phyloP scores from a whole-genome alignment of 2,113 vertebrate genomes.

The Vulpes vulpes region DNA sequence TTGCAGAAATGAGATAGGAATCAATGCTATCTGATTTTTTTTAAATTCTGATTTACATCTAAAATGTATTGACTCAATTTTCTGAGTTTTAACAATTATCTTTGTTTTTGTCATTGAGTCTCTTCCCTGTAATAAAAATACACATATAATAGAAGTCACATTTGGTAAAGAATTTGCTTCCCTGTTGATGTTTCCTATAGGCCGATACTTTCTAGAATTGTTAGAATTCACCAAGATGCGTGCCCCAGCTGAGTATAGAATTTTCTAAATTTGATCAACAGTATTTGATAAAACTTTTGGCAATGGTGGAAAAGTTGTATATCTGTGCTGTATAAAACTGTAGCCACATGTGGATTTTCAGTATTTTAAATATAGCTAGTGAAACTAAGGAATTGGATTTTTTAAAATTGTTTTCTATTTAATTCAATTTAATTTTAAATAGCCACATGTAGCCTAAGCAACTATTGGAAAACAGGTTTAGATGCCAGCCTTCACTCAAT shows the following conservation, averaged over 20 bases:
- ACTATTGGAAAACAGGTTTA: neutral
- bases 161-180: neutral
- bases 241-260: neutral
- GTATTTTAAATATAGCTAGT: neutral
- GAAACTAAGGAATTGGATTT: neutral
- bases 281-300: neutral
- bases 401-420: neutral
- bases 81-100: neutral
- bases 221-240: neutral
- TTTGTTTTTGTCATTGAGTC: neutral
- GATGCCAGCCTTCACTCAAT: neutral
- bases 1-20: slow-evolving; percentile 26
- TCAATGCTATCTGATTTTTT: neutral
- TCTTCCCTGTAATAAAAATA: neutral
- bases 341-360: neutral
- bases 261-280: neutral
- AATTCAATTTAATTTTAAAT: slow-evolving; percentile 26
- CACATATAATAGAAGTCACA: neutral
- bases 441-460: neutral
- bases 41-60: neutral
- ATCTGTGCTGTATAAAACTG: neutral
- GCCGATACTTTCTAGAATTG: neutral
- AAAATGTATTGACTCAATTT: slow-evolving; percentile 19
- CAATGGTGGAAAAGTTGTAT: neutral
- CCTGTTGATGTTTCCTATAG: neutral